Evolutionary conservation across 2,113 vertebrate genomes (phyloP).

Genomic region (Etia nguti): DNA sequence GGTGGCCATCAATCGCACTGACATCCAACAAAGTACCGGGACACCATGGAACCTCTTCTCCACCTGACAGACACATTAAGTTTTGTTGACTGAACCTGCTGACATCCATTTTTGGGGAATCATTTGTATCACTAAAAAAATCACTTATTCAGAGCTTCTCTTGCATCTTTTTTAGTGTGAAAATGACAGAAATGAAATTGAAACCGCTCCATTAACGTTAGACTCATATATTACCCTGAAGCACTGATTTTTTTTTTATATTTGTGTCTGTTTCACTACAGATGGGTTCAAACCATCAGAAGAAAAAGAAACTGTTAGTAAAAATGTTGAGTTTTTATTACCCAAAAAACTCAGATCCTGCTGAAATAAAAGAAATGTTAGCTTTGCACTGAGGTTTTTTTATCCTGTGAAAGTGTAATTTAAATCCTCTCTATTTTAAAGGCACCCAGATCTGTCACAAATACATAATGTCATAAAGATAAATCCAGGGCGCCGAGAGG

Average conservation of each 20-base stretch:
- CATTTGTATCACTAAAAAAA: neutral
- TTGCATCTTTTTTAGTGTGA: neutral
- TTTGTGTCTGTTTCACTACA: neutral
- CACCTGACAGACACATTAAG: neutral
- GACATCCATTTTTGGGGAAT: neutral
- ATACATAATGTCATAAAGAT: slow-evolving; percentile 48
- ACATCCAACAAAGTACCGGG: slow-evolving; percentile 17
- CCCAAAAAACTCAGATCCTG: neutral
- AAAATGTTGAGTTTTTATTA: neutral
- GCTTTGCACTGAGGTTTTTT: neutral
- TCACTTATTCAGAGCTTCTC: neutral
- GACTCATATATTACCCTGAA: neutral
- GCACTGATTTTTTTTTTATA: neutral
- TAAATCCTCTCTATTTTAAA: neutral
- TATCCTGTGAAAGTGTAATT: neutral
- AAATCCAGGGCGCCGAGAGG: slow-evolving; percentile 29
- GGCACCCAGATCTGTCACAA: slow-evolving; percentile 21
- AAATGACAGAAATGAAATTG: neutral
- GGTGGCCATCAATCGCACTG: slow-evolving; percentile 46
- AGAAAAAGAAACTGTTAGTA: neutral
- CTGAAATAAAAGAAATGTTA: neutral
- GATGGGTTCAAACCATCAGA: neutral
- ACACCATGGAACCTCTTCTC: neutral
- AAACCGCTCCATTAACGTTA: neutral
- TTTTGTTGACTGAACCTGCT: neutral